phyloP scores from a whole-genome alignment of 2,113 vertebrate genomes.

The Psophia crepitans region DNA sequence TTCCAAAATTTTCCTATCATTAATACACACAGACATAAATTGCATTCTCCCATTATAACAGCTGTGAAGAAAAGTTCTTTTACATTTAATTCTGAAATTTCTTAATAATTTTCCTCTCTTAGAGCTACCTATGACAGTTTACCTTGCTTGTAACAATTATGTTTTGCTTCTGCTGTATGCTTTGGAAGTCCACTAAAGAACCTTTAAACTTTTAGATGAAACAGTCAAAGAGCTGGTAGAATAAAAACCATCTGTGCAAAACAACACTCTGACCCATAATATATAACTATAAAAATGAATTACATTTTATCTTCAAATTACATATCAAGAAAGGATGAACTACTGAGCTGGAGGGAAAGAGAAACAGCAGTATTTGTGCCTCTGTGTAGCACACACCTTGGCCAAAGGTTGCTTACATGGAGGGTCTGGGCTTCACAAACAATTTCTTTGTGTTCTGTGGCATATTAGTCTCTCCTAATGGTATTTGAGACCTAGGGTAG shows the following conservation, averaged over 20 bases:
- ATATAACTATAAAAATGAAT: background rate
- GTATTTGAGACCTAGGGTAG: background rate
- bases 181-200: background rate
- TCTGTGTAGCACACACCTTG: background rate
- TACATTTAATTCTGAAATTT: background rate
- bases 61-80: background rate
- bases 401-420: background rate
- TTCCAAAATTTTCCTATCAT: background rate
- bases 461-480: background rate
- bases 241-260: background rate
- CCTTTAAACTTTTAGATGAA: background rate
- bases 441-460: background rate
- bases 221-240: background rate
- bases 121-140: background rate
- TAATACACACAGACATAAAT: background rate
- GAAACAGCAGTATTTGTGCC: background rate
- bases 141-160: background rate
- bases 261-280: background rate
- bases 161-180: background rate
- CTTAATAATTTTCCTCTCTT: background rate
- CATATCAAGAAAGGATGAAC: background rate
- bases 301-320: background rate
- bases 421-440: background rate
- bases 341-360: background rate
- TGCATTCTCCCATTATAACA: background rate